Percentiles rank a stretch among this genome's conserved stretches.
Evolutionary conservation across 1,140 invertebrate genomes (phyloP).

Genomic region (Coptotermes formosanus): DNA sequence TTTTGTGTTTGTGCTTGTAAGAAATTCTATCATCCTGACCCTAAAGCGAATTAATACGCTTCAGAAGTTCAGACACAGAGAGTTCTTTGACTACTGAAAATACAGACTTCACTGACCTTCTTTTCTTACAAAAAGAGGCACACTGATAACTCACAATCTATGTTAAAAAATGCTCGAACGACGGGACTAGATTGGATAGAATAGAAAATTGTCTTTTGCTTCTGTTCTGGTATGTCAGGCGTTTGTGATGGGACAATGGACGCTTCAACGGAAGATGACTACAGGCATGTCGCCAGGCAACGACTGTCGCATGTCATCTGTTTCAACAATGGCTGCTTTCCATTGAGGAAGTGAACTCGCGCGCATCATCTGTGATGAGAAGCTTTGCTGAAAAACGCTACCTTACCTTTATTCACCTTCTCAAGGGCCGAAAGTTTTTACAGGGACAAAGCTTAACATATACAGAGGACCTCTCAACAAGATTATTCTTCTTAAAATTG

Average conservation of each 20-base stretch:
- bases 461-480: too few species aligned
- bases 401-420: neutral
- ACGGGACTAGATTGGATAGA: neutral
- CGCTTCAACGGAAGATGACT: neutral
- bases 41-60: constrained; percentile 12
- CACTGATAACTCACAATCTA: neutral
- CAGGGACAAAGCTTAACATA: neutral
- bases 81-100: neutral
- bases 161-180: neutral
- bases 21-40: neutral
- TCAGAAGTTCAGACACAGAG: neutral
- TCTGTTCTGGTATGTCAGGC: constrained; percentile 4
- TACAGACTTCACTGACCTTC: neutral
- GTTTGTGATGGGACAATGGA: neutral
- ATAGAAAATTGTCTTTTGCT: neutral
- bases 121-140: neutral
- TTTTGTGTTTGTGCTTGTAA: neutral
- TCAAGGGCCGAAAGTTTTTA: neutral
- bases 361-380: neutral
- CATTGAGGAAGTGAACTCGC: neutral
- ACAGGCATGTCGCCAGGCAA: neutral
- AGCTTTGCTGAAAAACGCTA: neutral
- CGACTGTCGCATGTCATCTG: constrained; percentile 13
- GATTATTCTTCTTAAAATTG: too few species aligned
- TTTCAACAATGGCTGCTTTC: constrained; percentile 8